phyloP scores from a whole-genome alignment of 1,140 invertebrate species.

The Caenorhabditis tropicalis region DNA sequence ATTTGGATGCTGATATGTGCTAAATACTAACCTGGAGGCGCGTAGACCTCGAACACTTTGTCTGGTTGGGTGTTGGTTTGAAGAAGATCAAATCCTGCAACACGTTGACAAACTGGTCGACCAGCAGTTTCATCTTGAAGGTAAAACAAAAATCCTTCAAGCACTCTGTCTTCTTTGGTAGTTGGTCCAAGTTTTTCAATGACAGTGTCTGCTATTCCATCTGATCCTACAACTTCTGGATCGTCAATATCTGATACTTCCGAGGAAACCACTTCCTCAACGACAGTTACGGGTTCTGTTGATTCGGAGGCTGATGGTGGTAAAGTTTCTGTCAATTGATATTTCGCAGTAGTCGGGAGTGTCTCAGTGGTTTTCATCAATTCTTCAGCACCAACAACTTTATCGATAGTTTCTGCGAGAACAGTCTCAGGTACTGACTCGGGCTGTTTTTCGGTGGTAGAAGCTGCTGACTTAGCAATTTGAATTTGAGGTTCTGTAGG shows the following conservation, averaged over 20 bases:
- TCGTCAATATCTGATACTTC: neutral
- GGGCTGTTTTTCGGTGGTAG: no score
- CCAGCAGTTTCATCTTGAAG: neutral
- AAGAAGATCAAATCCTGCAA: neutral
- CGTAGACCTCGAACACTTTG: neutral
- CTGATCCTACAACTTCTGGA: no score
- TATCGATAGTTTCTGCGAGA: no score
- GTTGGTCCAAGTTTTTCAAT: neutral
- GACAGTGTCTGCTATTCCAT: neutral
- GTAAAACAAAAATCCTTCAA: neutral
- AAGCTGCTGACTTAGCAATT: no score
- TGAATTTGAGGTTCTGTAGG: no score
- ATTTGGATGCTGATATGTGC: no score
- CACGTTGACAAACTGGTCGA: neutral
- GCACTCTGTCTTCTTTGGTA: neutral
- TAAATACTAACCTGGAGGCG: neutral
- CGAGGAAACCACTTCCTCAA: neutral
- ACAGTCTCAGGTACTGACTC: no score
- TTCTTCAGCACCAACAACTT: no score
- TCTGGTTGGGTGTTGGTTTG: neutral
- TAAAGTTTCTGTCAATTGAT: no score
- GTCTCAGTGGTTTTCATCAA: no score
- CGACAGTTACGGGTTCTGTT: neutral
- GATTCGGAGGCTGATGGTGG: no score
- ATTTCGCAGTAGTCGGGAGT: no score